Conservation (phyloP, 2,113 vertebrate species). For the Cygnus buccinator region DNA sequence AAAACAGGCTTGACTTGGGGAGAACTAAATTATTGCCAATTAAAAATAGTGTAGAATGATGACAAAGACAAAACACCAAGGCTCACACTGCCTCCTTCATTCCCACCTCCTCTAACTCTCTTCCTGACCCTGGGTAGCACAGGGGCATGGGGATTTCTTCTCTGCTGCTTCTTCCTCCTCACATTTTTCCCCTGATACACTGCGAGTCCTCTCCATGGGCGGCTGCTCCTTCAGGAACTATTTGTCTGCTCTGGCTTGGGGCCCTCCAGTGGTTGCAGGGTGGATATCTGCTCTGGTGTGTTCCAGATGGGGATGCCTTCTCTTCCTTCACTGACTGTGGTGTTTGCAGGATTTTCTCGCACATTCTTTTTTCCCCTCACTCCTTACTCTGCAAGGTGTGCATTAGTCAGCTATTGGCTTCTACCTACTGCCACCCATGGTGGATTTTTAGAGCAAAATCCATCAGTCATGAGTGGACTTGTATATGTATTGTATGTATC, state of each 20-base stretch:
- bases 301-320: neutral
- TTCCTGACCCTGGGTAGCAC: neutral
- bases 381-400: too few species aligned
- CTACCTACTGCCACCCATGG: neutral
- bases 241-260: neutral
- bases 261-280: neutral
- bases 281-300: neutral
- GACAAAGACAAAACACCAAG: neutral
- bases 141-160: neutral
- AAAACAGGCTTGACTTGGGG: neutral
- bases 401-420: neutral
- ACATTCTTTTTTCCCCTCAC: neutral
- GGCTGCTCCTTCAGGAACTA: neutral
- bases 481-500: neutral
- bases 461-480: neutral
- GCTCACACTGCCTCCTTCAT: neutral
- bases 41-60: neutral
- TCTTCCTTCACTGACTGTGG: neutral
- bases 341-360: neutral
- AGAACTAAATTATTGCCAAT: neutral
- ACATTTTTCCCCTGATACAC: neutral
- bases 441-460: neutral
- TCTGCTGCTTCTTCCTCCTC: neutral
- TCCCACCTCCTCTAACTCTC: neutral
- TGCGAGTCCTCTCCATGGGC: accelerated